Base-by-base conservation (phyloP, 2,113 vertebrate genomes). In the Zeus faber region DNA sequence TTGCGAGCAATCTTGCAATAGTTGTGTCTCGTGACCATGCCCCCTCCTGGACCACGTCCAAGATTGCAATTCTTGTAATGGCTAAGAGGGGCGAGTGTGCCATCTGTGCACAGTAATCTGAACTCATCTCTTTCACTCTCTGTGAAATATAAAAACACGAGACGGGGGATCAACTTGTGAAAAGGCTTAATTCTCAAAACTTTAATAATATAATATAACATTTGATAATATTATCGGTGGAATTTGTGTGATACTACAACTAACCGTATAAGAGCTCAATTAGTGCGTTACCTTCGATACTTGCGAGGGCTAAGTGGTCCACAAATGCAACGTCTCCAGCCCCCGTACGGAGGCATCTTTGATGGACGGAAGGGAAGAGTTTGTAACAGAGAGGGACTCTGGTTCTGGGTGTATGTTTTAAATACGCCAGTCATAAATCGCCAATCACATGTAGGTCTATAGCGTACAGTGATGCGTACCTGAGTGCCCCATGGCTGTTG, bases 311-410 rank as follows among this genome's bases (percentile, higher is more conserved):
- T 53, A 92, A 80, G 64, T 94, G 90, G 76, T 95, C 93, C 76
- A 95, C 80, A 79, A 96, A 96, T 27, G 93, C 93, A 62, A 95
- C 91, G 65, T 95, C 93, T 48, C 91, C 92, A 25, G 71, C 69
- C 18, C 90, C 88, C 14, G 75, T 85, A 62, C 85, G 86, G 48
- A 95, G 83, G 82, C 94, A 95, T 62, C 94, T 96, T 71, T 8
- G 62, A 37, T 11, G 56, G 40, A 60, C 13, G 54, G 5, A 29
- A 16, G 41, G 5, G 35, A 49, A 55, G 6, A 21, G 9, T 9
- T 5, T 1, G 4, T 4, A 54, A 6, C 50, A 16, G n/a, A n/a
- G n/a, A n/a, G n/a, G n/a, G n/a, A n/a, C n/a, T n/a, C n/a, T n/a
- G n/a, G n/a, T n/a, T n/a, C n/a, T n/a, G n/a, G n/a, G n/a, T n/a